Percentiles rank a stretch among this genome's conserved stretches.
Evolutionary conservation across 2,797 vertebrate genomes (phyloP).

Genomic region (Sebastiscus tertius): DNA sequence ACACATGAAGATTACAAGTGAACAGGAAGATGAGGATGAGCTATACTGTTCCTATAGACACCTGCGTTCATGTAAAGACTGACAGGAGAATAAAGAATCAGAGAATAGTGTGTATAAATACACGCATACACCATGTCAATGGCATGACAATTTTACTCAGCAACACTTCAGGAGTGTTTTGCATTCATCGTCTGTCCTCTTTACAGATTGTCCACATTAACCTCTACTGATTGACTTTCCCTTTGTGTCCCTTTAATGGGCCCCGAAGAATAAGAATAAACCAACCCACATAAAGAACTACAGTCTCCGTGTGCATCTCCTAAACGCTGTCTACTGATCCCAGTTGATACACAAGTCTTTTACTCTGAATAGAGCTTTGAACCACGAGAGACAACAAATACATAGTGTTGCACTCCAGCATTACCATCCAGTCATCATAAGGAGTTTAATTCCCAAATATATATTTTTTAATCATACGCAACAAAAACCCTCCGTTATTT

Average conservation of each 20-base stretch:
- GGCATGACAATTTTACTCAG: constrained; percentile 4
- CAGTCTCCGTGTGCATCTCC: constrained; percentile 2
- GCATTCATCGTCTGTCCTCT: constrained; percentile 25
- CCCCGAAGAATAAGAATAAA: constrained; percentile 31
- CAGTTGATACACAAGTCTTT: not conserved
- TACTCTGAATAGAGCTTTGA: not conserved
- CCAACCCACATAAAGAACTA: constrained; percentile 6
- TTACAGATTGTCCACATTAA: constrained; percentile 41
- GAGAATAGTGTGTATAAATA: not conserved
- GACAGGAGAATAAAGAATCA: not conserved
- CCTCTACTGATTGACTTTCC: constrained; percentile 40
- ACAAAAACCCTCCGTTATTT: not conserved
- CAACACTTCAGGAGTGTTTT: constrained; percentile 30
- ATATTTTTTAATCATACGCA: not conserved
- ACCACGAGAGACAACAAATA: not conserved
- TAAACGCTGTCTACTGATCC: not conserved
- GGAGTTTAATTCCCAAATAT: not conserved
- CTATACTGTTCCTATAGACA: not conserved
- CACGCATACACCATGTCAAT: not conserved
- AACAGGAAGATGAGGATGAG: not conserved
- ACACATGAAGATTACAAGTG: not conserved
- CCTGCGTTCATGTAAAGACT: not conserved
- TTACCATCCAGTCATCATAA: not conserved
- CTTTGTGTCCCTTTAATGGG: constrained; percentile 19
- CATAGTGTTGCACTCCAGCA: constrained; percentile 7